Percentiles rank a stretch among this genome's conserved stretches.
These are phyloP conservation scores for Erythrolamprus reginae DNA, from an alignment of 2,113 vertebrate species.

Conservation along the genomic window DNA sequence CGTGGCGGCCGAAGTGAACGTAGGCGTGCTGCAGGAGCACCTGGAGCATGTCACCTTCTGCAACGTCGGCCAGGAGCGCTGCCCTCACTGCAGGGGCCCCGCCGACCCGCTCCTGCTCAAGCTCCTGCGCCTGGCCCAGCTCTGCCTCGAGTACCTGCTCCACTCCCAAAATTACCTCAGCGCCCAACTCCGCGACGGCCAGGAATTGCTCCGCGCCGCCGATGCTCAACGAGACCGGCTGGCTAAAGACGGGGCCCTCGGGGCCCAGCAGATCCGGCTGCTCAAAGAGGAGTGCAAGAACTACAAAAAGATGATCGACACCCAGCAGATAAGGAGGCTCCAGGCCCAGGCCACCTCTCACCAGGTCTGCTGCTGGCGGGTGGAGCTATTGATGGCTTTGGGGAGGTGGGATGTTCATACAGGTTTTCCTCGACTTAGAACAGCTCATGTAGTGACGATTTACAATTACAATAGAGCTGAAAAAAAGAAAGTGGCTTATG, in stretches of 20 bases:
- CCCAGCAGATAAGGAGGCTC: constrained; percentile 88
- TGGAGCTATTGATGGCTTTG: neutral
- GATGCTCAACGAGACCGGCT: constrained; percentile 70
- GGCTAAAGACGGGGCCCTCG: constrained; percentile 65
- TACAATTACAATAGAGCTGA: no score
- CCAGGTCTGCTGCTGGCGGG: constrained; percentile 72
- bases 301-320: constrained; percentile 83
- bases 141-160: constrained; percentile 92
- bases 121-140: constrained; percentile 87
- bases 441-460: no score
- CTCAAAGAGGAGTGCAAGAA: constrained; percentile 83
- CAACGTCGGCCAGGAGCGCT: constrained; percentile 84
- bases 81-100: constrained; percentile 83
- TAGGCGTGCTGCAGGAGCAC: constrained; percentile 84
- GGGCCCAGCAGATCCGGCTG: constrained; percentile 67
- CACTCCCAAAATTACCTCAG: constrained; percentile 89
- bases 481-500: no score
- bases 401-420: neutral
- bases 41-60: constrained; percentile 88
- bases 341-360: constrained; percentile 76
- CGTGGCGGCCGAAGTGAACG: constrained; percentile 83
- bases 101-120: constrained; percentile 87
- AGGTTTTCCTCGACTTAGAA: no score
- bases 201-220: constrained; percentile 72
- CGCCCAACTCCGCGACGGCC: constrained; percentile 68